Base-by-base conservation (phyloP, 2,113 vertebrate genomes). In the Morone saxatilis region DNA sequence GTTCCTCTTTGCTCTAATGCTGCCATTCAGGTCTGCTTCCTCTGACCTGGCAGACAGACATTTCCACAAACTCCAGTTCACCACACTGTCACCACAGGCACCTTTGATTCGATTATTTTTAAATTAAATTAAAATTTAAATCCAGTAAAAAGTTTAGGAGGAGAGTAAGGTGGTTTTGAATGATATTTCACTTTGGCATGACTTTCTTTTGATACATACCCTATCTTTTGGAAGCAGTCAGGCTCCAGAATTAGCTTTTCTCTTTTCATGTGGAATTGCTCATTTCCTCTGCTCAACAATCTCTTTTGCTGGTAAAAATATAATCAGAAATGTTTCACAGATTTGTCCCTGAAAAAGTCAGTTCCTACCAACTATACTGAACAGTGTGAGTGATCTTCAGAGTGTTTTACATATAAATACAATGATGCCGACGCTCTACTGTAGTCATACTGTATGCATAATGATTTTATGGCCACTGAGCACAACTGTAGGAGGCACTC, bases 11-110 rank as follows among this genome's bases (percentile, higher is more conserved):
- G 53, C 86, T 89, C 92, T 89, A 75, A 90, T 16, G 1, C 80
- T 91, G 48, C 80, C 80, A 78, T 83, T 73, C 89, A 90, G 78
- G 84, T 70, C 85, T 68, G 62, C 69, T 74, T 83, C 71, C 51
- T 76, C 51, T 59, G n/a, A 84, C 66, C 62, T 65, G 50, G 45
- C 68, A 90, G 38, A 69, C 70, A 63, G 51, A 80, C 38, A 48
- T 41, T 69, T 66, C 66, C 50, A 71, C 72, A 68, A 53, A 56
- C 72, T 68, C 59, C 11, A 36, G 41, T 75, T 86, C 79, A 41
- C 71, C 10, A 11, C 53, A 53, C 62, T 72, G 48, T 86, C 31
- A 83, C 78, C 40, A 7, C 47, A 56, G 76, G 66, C 76, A 51
- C n/a, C 65, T 78, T 50, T 70, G 50, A 53, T 53, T 12, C 1